Evolutionary conservation across 2,113 vertebrate genomes (phyloP).

Genomic region (Rana temporaria): DNA sequence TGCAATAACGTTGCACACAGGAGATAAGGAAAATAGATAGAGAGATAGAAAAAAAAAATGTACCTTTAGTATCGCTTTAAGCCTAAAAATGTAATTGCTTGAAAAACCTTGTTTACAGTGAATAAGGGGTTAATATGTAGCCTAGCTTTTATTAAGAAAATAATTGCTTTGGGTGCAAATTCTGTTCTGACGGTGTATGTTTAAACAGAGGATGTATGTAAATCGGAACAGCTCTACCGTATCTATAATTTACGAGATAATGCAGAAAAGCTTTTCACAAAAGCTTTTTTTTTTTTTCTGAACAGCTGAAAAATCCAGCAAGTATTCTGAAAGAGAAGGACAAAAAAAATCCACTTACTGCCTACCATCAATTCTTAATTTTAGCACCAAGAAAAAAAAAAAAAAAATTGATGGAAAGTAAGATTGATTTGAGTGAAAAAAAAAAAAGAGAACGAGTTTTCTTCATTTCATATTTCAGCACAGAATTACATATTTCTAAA

Average conservation of each 20-base stretch:
- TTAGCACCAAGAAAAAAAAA: constrained; percentile 61
- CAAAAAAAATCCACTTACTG: constrained; percentile 65
- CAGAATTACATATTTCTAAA: constrained; percentile 72
- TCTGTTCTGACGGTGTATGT: constrained; percentile 59
- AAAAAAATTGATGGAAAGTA: constrained; percentile 65
- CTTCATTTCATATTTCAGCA: constrained; percentile 66
- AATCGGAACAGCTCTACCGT: constrained; percentile 63
- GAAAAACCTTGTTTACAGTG: constrained; percentile 12
- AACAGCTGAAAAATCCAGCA: constrained; percentile 47
- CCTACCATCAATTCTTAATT: constrained; percentile 69
- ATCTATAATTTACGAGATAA: constrained; percentile 67
- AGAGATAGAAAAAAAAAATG: too few species aligned
- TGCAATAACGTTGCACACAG: too few species aligned
- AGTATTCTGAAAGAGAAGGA: constrained; percentile 49
- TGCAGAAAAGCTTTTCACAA: constrained; percentile 62
- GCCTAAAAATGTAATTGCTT: background rate
- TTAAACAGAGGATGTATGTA: constrained; percentile 69
- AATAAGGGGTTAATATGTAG: constrained; percentile 22
- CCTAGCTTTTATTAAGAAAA: constrained; percentile 44
- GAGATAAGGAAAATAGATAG: too few species aligned
- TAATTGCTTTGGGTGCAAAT: constrained; percentile 66
- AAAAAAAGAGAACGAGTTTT: constrained; percentile 52
- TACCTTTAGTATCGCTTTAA: too few species aligned
- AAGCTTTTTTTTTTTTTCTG: constrained; percentile 47
- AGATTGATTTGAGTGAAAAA: constrained; percentile 70